Evolutionary conservation across 2,797 vertebrate species (phyloP).

Genomic region (Pogoniulus pusillus): DNA sequence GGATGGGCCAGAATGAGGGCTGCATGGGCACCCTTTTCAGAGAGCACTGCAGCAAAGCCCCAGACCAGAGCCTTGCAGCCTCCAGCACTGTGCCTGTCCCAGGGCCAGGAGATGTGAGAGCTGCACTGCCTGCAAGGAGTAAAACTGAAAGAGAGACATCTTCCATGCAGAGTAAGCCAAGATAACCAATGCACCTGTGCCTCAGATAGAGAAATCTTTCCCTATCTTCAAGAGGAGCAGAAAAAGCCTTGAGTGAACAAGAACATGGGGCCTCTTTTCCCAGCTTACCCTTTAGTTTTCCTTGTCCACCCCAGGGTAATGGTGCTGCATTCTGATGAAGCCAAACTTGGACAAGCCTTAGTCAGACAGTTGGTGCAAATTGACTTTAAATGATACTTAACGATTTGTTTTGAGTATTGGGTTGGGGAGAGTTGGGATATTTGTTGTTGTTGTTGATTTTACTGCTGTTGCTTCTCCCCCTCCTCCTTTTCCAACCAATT

Average conservation of each 20-base stretch:
- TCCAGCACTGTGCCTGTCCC: neutral
- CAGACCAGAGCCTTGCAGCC: neutral
- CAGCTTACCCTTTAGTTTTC: neutral
- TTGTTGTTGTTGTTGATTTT: constrained; percentile 43
- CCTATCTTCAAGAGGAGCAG: neutral
- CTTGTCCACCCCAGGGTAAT: neutral
- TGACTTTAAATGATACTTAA: constrained; percentile 50
- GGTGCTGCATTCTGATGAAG: constrained; percentile 52
- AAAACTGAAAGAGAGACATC: neutral
- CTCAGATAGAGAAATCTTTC: neutral
- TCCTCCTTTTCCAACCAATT: constrained; percentile 57
- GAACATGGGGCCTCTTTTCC: neutral
- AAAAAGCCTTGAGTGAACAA: neutral
- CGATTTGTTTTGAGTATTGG: constrained; percentile 39
- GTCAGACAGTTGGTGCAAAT: constrained; percentile 47
- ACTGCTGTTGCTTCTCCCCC: constrained; percentile 33
- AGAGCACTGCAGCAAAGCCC: neutral
- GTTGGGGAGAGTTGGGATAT: constrained; percentile 36
- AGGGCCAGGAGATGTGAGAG: neutral
- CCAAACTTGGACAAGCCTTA: constrained; percentile 48
- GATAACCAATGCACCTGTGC: neutral
- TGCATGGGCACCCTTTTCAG: neutral
- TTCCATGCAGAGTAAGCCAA: constrained; percentile 5
- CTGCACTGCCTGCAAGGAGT: neutral
- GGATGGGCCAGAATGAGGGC: neutral